A percentile compares a stretch with the other conserved stretches of the same genome.
phyloP scores from a whole-genome alignment of 2,797 vertebrate species.

The Rhinogobio ventralis region DNA sequence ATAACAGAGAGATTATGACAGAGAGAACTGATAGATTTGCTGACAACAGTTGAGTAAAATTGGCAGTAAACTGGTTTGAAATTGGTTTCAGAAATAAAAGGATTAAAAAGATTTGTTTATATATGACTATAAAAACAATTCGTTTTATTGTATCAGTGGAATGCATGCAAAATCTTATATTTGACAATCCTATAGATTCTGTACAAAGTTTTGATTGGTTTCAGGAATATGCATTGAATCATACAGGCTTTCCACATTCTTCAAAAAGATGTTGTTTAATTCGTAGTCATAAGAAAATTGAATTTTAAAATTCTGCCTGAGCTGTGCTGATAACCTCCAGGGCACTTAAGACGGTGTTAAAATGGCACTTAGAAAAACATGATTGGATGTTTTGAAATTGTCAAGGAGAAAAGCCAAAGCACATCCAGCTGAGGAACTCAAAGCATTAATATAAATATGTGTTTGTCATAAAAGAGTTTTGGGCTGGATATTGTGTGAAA shows the following conservation, averaged over 20 bases:
- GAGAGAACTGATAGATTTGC: not conserved
- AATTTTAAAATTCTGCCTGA: constrained; percentile 37
- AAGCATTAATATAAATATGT: constrained; percentile 16
- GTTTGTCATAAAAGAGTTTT: not conserved
- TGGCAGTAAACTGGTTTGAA: not conserved
- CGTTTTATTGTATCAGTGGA: not conserved
- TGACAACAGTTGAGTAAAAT: not conserved
- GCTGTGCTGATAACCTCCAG: constrained; percentile 34
- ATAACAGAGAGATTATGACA: not conserved
- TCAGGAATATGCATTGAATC: not conserved
- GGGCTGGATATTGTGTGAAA: not conserved
- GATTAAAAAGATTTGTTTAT: not conserved
- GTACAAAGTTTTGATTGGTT: not conserved
- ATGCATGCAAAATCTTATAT: not conserved
- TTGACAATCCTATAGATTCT: not conserved
- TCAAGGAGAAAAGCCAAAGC: constrained; percentile 14
- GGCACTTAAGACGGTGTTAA: constrained; percentile 22
- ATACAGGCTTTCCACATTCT: constrained; percentile 13
- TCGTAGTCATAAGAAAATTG: constrained; percentile 22
- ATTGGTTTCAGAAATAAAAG: not conserved
- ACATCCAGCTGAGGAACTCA: not conserved
- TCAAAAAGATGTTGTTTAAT: not conserved
- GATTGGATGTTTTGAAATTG: constrained; percentile 19
- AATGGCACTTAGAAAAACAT: constrained; percentile 38
- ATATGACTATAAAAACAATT: not conserved